These are phyloP conservation scores for Thymelicus acteon DNA, from an alignment of 2,888 invertebrate species.

Conservation along the genomic window DNA sequence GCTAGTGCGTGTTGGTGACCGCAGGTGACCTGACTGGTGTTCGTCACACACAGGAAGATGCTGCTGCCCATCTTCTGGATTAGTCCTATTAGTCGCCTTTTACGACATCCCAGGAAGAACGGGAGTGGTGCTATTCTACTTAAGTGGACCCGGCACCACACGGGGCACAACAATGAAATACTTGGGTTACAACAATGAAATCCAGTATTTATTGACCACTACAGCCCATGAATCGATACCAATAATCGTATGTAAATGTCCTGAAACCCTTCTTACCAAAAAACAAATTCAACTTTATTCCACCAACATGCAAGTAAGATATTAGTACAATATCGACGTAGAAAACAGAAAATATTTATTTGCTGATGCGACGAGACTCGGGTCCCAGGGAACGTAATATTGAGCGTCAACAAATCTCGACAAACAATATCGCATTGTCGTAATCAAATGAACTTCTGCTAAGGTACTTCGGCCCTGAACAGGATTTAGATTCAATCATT, in stretches of 20 bases:
- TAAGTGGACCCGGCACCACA: no score
- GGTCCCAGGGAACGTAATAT: background rate
- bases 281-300: background rate
- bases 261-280: background rate
- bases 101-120: no score
- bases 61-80: no score
- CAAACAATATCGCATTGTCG: conserved; percentile 5
- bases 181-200: no score
- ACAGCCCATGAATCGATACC: background rate
- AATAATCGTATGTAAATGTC: background rate
- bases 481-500: background rate
- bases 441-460: conserved; percentile 2
- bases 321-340: background rate
- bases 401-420: conserved; percentile 7
- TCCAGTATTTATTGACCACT: background rate
- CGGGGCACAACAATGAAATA: no score
- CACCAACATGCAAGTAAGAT: background rate
- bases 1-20: no score
- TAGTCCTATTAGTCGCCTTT: no score
- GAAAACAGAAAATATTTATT: conserved; percentile 7
- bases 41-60: no score
- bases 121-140: no score
- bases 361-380: background rate
- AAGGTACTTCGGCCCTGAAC: background rate
- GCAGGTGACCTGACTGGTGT: no score